Percentiles rank a stretch among this genome's conserved stretches.
Evolutionary conservation across 2,797 vertebrate species (phyloP).

Genomic region (Peromyscus eremicus): DNA sequence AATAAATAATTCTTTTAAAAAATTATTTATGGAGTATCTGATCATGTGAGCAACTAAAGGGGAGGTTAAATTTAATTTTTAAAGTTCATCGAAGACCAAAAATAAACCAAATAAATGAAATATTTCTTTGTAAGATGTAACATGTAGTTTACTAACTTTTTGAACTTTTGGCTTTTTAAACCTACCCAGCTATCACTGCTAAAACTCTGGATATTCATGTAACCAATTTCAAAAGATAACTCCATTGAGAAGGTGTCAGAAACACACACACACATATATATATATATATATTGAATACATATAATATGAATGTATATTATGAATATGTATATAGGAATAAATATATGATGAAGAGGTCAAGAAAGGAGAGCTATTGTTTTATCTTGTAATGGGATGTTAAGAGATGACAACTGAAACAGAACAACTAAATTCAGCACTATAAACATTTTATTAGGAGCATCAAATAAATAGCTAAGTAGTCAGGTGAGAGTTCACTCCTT

Average conservation of each 20-base stretch:
- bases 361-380: neutral
- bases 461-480: neutral
- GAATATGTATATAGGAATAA: neutral
- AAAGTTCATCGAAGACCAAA: neutral
- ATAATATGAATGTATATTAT: neutral
- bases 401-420: neutral
- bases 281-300: neutral
- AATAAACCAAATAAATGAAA: neutral
- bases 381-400: neutral
- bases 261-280: neutral
- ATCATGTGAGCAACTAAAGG: neutral
- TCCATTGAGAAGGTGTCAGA: neutral
- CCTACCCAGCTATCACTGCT: neutral
- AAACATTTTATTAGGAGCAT: neutral
- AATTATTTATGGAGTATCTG: neutral
- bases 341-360: neutral
- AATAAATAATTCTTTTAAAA: neutral
- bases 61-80: neutral
- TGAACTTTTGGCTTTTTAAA: neutral
- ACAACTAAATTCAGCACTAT: neutral
- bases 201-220: neutral
- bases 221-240: neutral
- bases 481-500: neutral
- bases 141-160: neutral
- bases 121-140: neutral